A percentile compares a stretch with the other conserved stretches of the same genome.
Evolutionary conservation across 2,888 invertebrate species (phyloP).

Genomic region (Spodoptera littoralis): DNA sequence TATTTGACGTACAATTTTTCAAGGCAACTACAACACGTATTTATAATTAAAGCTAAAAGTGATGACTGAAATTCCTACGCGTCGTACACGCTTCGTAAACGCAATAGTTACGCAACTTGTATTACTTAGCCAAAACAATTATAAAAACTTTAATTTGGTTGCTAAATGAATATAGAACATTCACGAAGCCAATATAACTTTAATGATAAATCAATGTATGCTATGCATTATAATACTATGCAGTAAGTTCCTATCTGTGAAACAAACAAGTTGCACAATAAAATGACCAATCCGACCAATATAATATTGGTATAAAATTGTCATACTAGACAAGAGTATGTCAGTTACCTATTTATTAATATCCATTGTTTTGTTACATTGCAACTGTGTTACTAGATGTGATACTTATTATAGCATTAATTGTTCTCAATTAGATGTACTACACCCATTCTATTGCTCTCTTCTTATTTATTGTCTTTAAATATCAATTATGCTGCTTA

Average conservation of each 20-base stretch:
- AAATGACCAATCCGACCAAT: conserved; percentile 12
- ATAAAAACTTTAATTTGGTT: too few relatives aligned
- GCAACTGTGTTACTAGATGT: conserved; percentile 18
- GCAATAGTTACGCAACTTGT: too few relatives aligned
- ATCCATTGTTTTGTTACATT: conserved; percentile 3
- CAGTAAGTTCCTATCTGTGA: conserved; percentile 22
- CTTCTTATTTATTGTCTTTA: conserved; percentile 35
- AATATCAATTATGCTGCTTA: conserved; percentile 44
- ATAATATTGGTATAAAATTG: conserved; percentile 18
- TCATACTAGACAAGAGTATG: conserved; percentile 4
- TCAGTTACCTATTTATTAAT: conserved; percentile 28
- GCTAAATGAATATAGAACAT: not conserved
- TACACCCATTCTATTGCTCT: conserved; percentile 41
- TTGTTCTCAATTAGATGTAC: conserved; percentile 34
- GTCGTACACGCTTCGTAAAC: too few relatives aligned
- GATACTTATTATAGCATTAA: conserved; percentile 20
- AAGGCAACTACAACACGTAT: not conserved
- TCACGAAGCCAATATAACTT: not conserved
- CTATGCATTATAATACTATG: not conserved
- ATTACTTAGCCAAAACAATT: too few relatives aligned
- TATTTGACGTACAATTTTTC: conserved; percentile 18
- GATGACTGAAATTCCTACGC: too few relatives aligned
- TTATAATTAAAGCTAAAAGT: too few relatives aligned
- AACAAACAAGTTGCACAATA: conserved; percentile 7
- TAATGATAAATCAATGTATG: conserved; percentile 9